Base-by-base conservation (phyloP, 2,888 invertebrate genomes). In the Helobdella robusta region DNA sequence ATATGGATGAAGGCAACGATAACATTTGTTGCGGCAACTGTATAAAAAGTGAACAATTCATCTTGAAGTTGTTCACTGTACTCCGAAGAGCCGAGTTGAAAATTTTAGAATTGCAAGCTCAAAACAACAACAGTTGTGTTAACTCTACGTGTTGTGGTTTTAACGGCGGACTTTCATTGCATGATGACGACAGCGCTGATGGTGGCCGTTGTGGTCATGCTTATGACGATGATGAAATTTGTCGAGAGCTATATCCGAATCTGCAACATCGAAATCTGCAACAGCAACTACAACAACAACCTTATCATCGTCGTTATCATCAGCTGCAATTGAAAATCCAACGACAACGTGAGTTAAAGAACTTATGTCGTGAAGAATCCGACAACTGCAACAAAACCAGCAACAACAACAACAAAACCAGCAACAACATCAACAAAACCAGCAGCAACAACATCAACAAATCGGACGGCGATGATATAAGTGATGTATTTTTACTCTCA, bases 201-300 rank as follows among this genome's bases (percentile, higher is more conserved):
- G 36, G 36, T 59, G 59, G 36, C 36, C 35, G 2, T 59, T 30
- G 5, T 58, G 59, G 36, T 35, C 35, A 59, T 35, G 59, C 32
- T 59, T 34, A 35, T 59, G 59, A 59, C 36, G 36, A 35, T 59
- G 59, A 59, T 59, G 59, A 59, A 35, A 40, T 11, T 15, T 15
- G 11, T 15, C 44, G n/a, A 40, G n/a, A 40, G n/a, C 44, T 15
- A 40, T n/a, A 40, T 15, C 44, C 11, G 11, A 40, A 40, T 15
- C 11, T n/a, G n/a, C n/a, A 40, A 40, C 44, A 40, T 15, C 44
- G n/a, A n/a, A n/a, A 40, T 11, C 44, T 40, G 11, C 11, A n/a
- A 40, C 11, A 11, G 11, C 44, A 40, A 40, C 44, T 15, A 40
- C 44, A 40, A 40, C 44, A 40, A 15, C 11, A 40, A 40, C 11